phyloP scores from a whole-genome alignment of 1,140 invertebrate species.

The Trichonephila inaurata region DNA sequence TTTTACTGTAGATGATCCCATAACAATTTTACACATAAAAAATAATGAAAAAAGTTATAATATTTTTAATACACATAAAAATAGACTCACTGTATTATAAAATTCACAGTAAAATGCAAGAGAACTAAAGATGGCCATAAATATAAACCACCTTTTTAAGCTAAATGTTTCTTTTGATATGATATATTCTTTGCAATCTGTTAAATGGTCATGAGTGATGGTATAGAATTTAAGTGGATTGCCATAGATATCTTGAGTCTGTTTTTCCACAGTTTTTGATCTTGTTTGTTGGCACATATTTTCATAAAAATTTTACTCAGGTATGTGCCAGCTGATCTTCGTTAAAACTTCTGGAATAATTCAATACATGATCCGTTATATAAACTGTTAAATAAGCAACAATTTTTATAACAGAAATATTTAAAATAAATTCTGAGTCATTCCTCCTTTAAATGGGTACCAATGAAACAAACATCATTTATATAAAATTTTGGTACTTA shows the following conservation, averaged over 20 bases:
- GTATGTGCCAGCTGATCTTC: neutral
- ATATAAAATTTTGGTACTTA: no score
- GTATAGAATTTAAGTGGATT: constrained; percentile 38
- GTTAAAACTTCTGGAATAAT: neutral
- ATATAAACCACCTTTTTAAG: constrained; percentile 57
- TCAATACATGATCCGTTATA: no score
- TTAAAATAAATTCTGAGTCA: no score
- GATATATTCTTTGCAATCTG: constrained; percentile 61
- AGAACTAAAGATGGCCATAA: constrained; percentile 51
- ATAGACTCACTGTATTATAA: constrained; percentile 60
- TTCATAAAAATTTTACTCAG: neutral
- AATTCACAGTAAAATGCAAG: constrained; percentile 73
- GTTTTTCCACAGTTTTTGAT: constrained; percentile 12
- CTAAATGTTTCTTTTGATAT: constrained; percentile 64
- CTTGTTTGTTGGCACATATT: constrained; percentile 59
- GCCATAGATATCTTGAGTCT: constrained; percentile 59
- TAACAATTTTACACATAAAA: no score
- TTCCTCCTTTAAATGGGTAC: no score
- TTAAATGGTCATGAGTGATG: constrained; percentile 6
- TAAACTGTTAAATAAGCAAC: no score
- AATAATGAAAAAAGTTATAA: no score
- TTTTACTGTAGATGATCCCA: no score
- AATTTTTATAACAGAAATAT: no score
- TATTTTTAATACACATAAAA: neutral
- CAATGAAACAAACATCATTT: no score